Evolutionary conservation across 1,140 invertebrate species (phyloP).

Genomic region (Drosophila pseudoobscura): DNA sequence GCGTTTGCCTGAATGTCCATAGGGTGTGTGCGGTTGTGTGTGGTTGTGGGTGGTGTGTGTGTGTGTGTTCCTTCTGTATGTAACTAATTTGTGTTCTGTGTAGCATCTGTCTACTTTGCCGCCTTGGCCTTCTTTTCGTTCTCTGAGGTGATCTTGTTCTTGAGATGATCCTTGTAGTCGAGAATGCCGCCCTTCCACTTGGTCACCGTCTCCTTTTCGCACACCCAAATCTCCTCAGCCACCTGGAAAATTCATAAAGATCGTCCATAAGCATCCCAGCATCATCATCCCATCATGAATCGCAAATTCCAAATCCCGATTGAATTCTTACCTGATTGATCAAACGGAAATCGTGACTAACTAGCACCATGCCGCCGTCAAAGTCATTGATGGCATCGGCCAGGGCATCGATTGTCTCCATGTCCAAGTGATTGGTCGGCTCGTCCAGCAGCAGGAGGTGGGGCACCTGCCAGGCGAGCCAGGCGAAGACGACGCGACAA

Average conservation of each 20-base stretch:
- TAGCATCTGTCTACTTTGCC: slow-evolving; percentile 58
- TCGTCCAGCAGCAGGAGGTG: slow-evolving; percentile 97
- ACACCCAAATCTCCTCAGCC: slow-evolving; percentile 99
- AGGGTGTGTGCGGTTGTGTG: slow-evolving; percentile 7
- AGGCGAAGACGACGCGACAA: slow-evolving; percentile 99
- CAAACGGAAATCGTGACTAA: slow-evolving; percentile 98
- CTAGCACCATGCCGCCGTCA: slow-evolving; percentile 98
- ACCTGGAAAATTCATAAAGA: slow-evolving; percentile 87
- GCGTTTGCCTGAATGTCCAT: slow-evolving; percentile 30
- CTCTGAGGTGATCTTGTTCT: slow-evolving; percentile 83
- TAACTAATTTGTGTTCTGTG: slow-evolving; percentile 8
- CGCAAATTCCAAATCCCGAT: no score
- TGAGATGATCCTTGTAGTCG: slow-evolving; percentile 97
- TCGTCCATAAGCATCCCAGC: no score
- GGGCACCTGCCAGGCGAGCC: slow-evolving; percentile 96
- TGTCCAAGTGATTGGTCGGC: slow-evolving; percentile 99
- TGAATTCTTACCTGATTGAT: slow-evolving; percentile 94
- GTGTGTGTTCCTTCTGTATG: slow-evolving; percentile 7
- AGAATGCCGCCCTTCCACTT: slow-evolving; percentile 99
- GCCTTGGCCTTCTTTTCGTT: slow-evolving; percentile 77
- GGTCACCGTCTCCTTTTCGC: slow-evolving; percentile 97
- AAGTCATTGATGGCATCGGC: slow-evolving; percentile 99
- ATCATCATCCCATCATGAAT: no score
- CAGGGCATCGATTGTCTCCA: slow-evolving; percentile 99
- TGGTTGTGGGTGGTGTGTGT: not conserved